Evolutionary conservation across 2,797 vertebrate species (phyloP).

Genomic region (Cygnus olor): DNA sequence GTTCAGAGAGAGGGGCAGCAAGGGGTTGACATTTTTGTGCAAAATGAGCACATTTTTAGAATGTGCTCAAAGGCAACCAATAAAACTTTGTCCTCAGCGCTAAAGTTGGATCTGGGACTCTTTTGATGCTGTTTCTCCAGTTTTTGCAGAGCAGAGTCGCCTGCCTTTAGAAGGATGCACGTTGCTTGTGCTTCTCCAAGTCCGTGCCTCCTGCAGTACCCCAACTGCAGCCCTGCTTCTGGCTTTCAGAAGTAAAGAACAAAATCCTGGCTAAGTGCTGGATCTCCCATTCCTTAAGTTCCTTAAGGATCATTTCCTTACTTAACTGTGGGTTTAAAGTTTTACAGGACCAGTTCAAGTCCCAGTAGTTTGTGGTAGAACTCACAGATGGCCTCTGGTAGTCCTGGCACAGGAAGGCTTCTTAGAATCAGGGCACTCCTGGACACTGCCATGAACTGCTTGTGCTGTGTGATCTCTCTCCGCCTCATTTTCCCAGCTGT

Average conservation of each 20-base stretch:
- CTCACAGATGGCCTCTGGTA: not conserved
- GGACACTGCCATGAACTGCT: not conserved
- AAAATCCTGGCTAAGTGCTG: not conserved
- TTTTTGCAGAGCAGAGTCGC: not conserved
- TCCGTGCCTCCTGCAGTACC: not conserved
- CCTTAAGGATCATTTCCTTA: not conserved
- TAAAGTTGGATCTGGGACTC: not conserved
- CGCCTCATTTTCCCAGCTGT: not conserved
- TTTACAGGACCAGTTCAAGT: not conserved
- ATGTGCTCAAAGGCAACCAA: not conserved
- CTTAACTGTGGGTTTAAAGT: accelerated
- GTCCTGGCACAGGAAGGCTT: not conserved
- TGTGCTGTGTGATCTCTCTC: not conserved
- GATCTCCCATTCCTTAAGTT: not conserved
- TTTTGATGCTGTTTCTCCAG: not conserved
- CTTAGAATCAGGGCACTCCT: not conserved
- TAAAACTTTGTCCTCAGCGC: accelerated
- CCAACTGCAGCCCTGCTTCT: not conserved
- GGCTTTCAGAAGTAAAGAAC: not conserved
- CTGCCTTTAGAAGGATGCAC: not conserved
- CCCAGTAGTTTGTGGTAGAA: not conserved
- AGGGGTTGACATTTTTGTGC: not conserved
- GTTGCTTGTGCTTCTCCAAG: accelerated
- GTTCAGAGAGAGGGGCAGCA: not conserved
- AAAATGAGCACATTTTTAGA: not conserved